Evolutionary conservation across 1,140 invertebrate species (phyloP), one percentile per base, ranked within the genome.

Genomic region (Rhynchophorus ferrugineus): DNA sequence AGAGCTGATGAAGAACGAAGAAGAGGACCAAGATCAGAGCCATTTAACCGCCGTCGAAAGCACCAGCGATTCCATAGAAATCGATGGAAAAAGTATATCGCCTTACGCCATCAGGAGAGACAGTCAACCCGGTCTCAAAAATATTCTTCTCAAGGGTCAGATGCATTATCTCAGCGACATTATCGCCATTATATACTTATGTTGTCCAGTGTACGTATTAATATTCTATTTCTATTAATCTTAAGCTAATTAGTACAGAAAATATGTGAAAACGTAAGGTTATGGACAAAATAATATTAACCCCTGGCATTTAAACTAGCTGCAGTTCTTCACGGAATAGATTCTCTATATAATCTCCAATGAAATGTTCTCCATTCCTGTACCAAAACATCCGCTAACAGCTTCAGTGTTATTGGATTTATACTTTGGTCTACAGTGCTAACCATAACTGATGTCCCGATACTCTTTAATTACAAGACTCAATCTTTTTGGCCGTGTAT

Each of bases 141-240:
- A 83, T 44, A 81, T 89, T 17, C 65, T 89, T 7, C 69, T 89
- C 0, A 87, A 89, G 61, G 89, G 89, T n/a, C 87, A 91, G 61
- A 90, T 93, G 78, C 81, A 84, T 61, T 83, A 84, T 60, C 73
- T 93, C 1, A 78, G 83, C 36, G 86, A 91, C 54, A 81, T 88
- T 22, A 81, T 86, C 44, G 78, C 80, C 0, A 78, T 91, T 9
- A 82, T 89, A 38, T 94, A 90, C 63, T 73, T 93, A 0, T 91
- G 89, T 63, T 88, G 85, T 64, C 89, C 89, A 7, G 70, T 92
- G 83, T 91, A 71, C 81, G 83, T 78, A 42, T 11, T 17, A 38
- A 39, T 29, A 11, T n/a, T 17, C 3, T n/a, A n/a, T n/a, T n/a
- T n/a, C n/a, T n/a, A n/a, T n/a, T n/a, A n/a, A n/a, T n/a, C n/a